Evolutionary conservation across 2,113 vertebrate genomes (phyloP).

Genomic region (Hiodon tergisus): DNA sequence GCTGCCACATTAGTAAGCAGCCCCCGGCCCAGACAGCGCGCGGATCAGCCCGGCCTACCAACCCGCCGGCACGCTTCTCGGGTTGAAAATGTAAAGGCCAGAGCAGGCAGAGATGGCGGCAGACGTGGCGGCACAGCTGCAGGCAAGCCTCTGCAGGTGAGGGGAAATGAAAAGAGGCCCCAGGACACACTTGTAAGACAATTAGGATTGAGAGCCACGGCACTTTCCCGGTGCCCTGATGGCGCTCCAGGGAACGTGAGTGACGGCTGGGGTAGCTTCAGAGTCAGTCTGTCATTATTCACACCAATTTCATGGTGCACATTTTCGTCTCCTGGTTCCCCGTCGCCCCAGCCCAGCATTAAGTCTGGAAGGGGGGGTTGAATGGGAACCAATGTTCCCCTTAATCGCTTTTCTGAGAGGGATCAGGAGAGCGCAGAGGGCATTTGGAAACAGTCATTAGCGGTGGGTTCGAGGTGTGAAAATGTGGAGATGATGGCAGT

Average conservation of each 20-base stretch:
- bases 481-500: slow-evolving; percentile 36
- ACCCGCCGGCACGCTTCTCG: too few relatives aligned
- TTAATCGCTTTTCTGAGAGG: slow-evolving; percentile 51
- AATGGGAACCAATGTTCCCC: slow-evolving; percentile 26
- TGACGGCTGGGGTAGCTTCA: not conserved
- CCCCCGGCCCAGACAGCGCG: too few relatives aligned
- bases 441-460: slow-evolving; percentile 53
- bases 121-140: too few relatives aligned
- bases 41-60: too few relatives aligned
- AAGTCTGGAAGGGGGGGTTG: slow-evolving; percentile 22
- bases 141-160: too few relatives aligned
- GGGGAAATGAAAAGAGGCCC: not conserved
- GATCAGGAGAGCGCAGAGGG: slow-evolving; percentile 37
- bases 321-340: not conserved
- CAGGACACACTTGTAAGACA: not conserved
- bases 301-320: not conserved
- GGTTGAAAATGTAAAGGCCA: too few relatives aligned
- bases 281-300: not conserved
- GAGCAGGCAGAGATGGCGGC: too few relatives aligned
- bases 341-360: not conserved
- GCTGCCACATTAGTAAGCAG: too few relatives aligned
- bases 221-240: not conserved
- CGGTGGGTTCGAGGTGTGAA: slow-evolving; percentile 47
- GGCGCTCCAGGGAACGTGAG: not conserved
- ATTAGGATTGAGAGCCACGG: not conserved